A percentile compares a stretch with the other conserved stretches of the same genome.
Conservation (phyloP, 2,113 vertebrate genomes). For the Boulengeromyrus knoepffleri region DNA sequence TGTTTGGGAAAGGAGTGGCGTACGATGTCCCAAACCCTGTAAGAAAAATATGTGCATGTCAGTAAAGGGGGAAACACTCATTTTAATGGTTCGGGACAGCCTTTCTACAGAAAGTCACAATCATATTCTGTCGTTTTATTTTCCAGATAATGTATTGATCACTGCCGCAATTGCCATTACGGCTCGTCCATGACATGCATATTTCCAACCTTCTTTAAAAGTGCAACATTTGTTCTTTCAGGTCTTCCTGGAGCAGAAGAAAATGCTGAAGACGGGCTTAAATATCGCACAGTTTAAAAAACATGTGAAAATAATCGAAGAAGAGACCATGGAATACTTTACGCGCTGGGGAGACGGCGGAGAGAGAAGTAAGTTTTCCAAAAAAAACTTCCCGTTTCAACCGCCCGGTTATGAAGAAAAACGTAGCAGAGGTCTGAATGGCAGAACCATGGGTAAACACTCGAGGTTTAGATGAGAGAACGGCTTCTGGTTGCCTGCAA, state of each 20-base stretch:
- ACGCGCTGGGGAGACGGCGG: conserved; percentile 85
- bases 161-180: not conserved
- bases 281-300: conserved; percentile 82
- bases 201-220: not conserved
- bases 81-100: not conserved
- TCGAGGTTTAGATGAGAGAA: not conserved
- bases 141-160: not conserved
- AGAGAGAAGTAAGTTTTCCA: conserved; percentile 70
- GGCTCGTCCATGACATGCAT: not conserved
- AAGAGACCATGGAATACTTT: conserved; percentile 87
- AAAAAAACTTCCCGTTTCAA: not conserved
- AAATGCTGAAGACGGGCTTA: conserved; percentile 90
- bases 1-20: conserved; percentile 92
- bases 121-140: not conserved
- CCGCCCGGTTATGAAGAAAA: not conserved
- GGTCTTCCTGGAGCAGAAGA: conserved; percentile 83
- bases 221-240: not conserved
- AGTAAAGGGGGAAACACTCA: not conserved
- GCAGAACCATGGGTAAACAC: not conserved
- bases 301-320: conserved; percentile 80
- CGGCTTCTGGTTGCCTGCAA: not conserved
- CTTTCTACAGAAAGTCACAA: not conserved
- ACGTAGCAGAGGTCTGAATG: not conserved
- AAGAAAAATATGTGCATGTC: conserved; percentile 32
- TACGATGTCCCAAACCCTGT: conserved; percentile 89